Evolutionary conservation across 2,113 vertebrate genomes (phyloP).

Genomic region (Oreochromis niloticus): DNA sequence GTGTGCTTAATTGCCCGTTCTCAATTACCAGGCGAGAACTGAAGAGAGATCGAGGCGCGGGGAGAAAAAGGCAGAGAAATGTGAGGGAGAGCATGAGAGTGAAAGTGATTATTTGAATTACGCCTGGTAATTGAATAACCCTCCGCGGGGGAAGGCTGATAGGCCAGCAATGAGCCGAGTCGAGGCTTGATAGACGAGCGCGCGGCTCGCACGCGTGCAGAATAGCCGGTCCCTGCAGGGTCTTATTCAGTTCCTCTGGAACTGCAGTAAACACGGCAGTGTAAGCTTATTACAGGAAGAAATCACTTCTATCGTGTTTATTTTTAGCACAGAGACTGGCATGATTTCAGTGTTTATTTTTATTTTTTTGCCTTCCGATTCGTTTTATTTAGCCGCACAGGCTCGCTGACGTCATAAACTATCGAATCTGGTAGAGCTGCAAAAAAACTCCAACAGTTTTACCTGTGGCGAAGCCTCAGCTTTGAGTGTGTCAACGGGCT

Average conservation of each 20-base stretch:
- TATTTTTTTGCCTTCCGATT: background rate
- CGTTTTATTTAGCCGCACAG: background rate
- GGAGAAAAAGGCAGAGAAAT: background rate
- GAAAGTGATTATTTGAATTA: conserved; percentile 63
- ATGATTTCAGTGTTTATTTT: background rate
- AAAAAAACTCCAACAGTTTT: background rate
- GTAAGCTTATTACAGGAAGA: background rate
- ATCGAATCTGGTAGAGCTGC: background rate
- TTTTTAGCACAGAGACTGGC: background rate
- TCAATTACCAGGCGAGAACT: conserved; percentile 35
- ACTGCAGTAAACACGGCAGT: background rate
- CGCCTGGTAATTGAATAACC: conserved; percentile 62
- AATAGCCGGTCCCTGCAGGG: background rate
- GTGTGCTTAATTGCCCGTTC: conserved; percentile 40
- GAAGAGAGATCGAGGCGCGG: background rate
- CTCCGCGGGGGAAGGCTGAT: conserved; percentile 44
- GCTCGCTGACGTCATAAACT: background rate
- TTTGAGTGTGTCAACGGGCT: conserved; percentile 1
- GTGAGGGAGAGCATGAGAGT: background rate
- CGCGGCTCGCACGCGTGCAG: background rate
- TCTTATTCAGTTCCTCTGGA: background rate
- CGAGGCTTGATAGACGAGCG: conserved; percentile 23
- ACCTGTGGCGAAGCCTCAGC: background rate
- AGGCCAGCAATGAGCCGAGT: conserved; percentile 45
- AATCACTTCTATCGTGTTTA: background rate